A percentile compares a stretch with the other conserved stretches of the same genome.
Evolutionary conservation across 2,797 vertebrate species (phyloP).

Genomic region (Sebastiscus tertius): DNA sequence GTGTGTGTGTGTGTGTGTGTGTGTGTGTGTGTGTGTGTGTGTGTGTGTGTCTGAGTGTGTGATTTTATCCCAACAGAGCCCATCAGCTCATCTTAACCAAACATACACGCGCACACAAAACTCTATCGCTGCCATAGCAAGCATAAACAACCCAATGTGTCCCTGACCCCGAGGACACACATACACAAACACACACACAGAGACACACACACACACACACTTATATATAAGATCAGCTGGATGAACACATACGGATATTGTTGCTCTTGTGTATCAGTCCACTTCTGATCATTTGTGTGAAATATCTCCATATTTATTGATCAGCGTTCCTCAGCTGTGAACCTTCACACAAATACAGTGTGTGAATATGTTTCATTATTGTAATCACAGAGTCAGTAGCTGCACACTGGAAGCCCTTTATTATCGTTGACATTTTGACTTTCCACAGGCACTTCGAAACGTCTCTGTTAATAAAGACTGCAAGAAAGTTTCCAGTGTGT

Average conservation of each 20-base stretch:
- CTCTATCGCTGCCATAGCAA: conserved; percentile 22
- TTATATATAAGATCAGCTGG: not conserved
- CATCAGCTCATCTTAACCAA: conserved; percentile 44
- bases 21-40: not conserved
- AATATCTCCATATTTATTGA: not conserved
- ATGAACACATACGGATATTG: not conserved
- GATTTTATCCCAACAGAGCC: conserved; percentile 13
- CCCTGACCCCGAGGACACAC: not conserved
- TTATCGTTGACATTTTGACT: not conserved
- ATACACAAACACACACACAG: not conserved
- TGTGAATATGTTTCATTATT: not conserved
- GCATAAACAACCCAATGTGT: conserved; percentile 11
- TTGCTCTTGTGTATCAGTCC: not conserved
- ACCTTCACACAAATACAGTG: not conserved
- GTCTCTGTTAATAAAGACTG: not conserved
- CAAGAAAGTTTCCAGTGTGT: not conserved
- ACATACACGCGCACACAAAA: conserved; percentile 15
- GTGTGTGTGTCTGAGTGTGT: not conserved
- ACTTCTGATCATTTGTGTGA: not conserved
- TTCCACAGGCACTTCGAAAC: not conserved
- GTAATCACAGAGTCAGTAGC: not conserved
- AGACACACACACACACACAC: not conserved
- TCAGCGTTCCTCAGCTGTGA: not conserved
- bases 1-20: not conserved
- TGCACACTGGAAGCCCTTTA: not conserved